A percentile compares a stretch with the other conserved stretches of the same genome.
Conservation (phyloP, 2,888 invertebrate species). For the Drosophila mulleri region DNA sequence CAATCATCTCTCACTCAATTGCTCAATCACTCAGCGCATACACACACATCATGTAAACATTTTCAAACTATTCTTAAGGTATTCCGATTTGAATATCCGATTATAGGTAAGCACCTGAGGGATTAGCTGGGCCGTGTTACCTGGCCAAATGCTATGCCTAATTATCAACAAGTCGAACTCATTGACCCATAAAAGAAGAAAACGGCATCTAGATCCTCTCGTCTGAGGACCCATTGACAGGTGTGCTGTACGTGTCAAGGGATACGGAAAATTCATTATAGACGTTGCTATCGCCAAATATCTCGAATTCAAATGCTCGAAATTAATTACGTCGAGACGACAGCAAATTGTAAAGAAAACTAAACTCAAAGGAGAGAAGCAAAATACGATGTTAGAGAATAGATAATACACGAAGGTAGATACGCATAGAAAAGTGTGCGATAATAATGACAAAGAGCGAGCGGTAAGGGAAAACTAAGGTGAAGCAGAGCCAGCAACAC, state of each 20-base stretch:
- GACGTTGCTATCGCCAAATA: conserved; percentile 58
- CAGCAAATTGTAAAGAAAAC: conserved; percentile 20
- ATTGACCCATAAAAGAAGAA: conserved; percentile 66
- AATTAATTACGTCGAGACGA: conserved; percentile 65
- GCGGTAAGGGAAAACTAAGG: background rate
- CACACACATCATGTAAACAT: background rate
- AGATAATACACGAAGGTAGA: conserved; percentile 57
- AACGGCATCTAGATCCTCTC: conserved; percentile 14
- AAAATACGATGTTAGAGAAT: conserved; percentile 48
- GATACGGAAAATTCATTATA: conserved; percentile 42
- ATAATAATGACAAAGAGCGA: conserved; percentile 37
- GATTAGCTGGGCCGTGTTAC: background rate
- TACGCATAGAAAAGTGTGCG: conserved; percentile 40
- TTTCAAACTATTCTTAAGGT: background rate
- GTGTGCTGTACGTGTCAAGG: conserved; percentile 47
- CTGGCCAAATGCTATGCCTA: conserved; percentile 29
- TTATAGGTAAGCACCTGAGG: conserved; percentile 6
- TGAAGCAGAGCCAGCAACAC: conserved; percentile 18
- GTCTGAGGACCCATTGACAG: conserved; percentile 39
- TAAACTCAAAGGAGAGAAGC: conserved; percentile 4
- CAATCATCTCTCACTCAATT: conserved; percentile 5
- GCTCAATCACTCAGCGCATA: conserved; percentile 2
- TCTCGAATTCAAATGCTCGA: conserved; percentile 68
- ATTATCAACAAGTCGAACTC: conserved; percentile 51
- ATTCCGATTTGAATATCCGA: conserved; percentile 3